phyloP scores from a whole-genome alignment of 1,140 invertebrate genomes.

The Temnothorax curvispinosus region DNA sequence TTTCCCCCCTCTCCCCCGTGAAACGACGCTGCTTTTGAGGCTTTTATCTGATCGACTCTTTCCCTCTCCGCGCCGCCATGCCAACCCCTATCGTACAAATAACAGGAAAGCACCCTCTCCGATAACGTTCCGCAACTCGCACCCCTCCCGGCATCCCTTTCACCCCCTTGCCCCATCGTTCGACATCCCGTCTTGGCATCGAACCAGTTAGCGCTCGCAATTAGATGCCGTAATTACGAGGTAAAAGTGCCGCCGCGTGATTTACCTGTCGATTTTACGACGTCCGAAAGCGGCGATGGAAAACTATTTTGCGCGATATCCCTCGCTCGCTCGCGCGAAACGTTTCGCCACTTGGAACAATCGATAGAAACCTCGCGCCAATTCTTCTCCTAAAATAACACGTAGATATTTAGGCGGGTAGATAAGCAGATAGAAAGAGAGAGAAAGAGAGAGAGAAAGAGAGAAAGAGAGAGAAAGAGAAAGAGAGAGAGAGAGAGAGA shows the following conservation, averaged over 20 bases:
- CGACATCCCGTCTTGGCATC: slow-evolving; percentile 69
- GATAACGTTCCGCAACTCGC: slow-evolving; percentile 67
- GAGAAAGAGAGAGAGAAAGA: no score
- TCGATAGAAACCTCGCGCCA: slow-evolving; percentile 40
- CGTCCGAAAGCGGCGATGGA: slow-evolving; percentile 43
- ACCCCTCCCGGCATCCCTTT: background rate
- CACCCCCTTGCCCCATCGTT: slow-evolving; percentile 28
- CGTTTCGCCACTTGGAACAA: slow-evolving; percentile 50
- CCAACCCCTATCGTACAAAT: slow-evolving; percentile 63
- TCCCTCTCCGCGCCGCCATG: background rate
- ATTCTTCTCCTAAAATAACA: slow-evolving; percentile 37
- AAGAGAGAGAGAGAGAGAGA: no score
- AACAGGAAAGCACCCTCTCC: slow-evolving; percentile 70
- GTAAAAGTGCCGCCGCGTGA: slow-evolving; percentile 62
- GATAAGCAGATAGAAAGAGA: background rate
- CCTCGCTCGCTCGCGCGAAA: slow-evolving; percentile 35
- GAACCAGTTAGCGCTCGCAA: slow-evolving; percentile 74
- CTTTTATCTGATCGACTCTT: slow-evolving; percentile 72
- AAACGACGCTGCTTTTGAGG: slow-evolving; percentile 74
- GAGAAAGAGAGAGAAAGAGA: no score
- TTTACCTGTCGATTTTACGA: slow-evolving; percentile 61
- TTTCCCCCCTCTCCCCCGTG: slow-evolving; percentile 46
- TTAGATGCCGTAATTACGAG: slow-evolving; percentile 67
- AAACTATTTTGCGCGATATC: slow-evolving; percentile 63
- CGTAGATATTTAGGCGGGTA: background rate